A percentile compares a stretch with the other conserved stretches of the same genome.
Conservation (phyloP, 30 jellyfish, hydroid and myxozoan species). For the Turritopsis rubra region DNA sequence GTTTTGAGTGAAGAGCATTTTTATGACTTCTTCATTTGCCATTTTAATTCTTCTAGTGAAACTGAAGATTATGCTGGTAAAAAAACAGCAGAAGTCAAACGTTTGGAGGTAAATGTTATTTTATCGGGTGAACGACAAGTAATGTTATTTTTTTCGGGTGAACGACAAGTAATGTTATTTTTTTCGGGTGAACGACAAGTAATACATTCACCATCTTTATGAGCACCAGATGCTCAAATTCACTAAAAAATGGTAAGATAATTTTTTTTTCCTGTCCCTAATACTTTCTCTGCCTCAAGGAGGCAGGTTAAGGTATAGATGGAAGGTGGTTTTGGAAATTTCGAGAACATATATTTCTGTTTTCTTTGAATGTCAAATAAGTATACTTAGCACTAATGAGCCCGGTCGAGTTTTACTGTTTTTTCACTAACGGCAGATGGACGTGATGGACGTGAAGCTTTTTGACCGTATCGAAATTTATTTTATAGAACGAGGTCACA, state of each 20-base stretch:
- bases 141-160: not conserved
- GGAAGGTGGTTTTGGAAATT: too few species aligned
- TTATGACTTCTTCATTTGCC: too few species aligned
- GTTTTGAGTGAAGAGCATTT: not conserved
- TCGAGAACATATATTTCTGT: too few species aligned
- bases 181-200: not conserved
- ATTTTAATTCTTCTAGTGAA: conserved; percentile 43
- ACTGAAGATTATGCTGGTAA: conserved; percentile 70
- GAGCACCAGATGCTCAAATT: too few species aligned
- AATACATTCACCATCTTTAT: not conserved
- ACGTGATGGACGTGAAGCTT: not conserved
- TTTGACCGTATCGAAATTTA: not conserved
- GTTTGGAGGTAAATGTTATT: conserved; percentile 53
- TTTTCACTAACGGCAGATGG: too few species aligned
- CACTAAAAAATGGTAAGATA: too few species aligned
- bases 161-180: not conserved
- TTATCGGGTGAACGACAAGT: not conserved
- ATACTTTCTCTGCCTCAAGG: too few species aligned
- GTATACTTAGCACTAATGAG: too few species aligned
- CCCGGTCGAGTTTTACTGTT: not conserved
- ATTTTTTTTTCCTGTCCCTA: too few species aligned
- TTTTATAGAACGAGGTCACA: conserved; percentile 34
- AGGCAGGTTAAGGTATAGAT: too few species aligned
- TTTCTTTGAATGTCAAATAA: too few species aligned
- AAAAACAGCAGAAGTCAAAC: conserved; percentile 60